phyloP scores from a whole-genome alignment of 2,888 invertebrate species.

The Parascotia fuliginaria region DNA sequence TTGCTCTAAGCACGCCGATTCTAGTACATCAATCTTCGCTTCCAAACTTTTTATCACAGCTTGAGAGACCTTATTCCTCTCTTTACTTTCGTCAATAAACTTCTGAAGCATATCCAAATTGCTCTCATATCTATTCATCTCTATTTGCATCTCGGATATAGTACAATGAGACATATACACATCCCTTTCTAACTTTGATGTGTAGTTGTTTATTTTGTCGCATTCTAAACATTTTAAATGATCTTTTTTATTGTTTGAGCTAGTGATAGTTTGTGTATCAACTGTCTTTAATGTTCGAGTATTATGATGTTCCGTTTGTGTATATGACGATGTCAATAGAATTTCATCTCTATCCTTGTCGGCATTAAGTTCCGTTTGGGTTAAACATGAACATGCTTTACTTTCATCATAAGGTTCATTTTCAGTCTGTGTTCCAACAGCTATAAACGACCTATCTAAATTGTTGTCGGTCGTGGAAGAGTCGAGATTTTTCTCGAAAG shows the following conservation, averaged over 20 bases:
- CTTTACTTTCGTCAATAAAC: slow-evolving; percentile 55
- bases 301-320: slow-evolving; percentile 11
- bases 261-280: slow-evolving; percentile 45
- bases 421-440: slow-evolving; percentile 48
- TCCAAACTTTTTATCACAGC: slow-evolving; percentile 54
- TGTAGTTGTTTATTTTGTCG: slow-evolving; percentile 48
- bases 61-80: slow-evolving; percentile 56
- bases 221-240: slow-evolving; percentile 61
- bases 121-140: slow-evolving; percentile 61
- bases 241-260: slow-evolving; percentile 47
- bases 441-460: slow-evolving; percentile 35
- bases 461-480: slow-evolving; percentile 23
- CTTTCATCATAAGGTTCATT: slow-evolving; percentile 12
- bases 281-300: slow-evolving; percentile 2
- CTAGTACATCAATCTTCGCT: slow-evolving; percentile 54
- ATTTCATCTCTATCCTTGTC: not conserved
- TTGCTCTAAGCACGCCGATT: slow-evolving; percentile 57
- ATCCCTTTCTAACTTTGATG: slow-evolving; percentile 59
- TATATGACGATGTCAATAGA: not conserved
- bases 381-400: slow-evolving; percentile 15
- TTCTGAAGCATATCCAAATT: slow-evolving; percentile 60
- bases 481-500: slow-evolving; percentile 43
- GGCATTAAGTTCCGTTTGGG: slow-evolving; percentile 34
- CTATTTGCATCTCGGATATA: slow-evolving; percentile 54
- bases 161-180: slow-evolving; percentile 45